Conservation (phyloP, 2,888 invertebrate species). For the Drosophila gaucha region DNA sequence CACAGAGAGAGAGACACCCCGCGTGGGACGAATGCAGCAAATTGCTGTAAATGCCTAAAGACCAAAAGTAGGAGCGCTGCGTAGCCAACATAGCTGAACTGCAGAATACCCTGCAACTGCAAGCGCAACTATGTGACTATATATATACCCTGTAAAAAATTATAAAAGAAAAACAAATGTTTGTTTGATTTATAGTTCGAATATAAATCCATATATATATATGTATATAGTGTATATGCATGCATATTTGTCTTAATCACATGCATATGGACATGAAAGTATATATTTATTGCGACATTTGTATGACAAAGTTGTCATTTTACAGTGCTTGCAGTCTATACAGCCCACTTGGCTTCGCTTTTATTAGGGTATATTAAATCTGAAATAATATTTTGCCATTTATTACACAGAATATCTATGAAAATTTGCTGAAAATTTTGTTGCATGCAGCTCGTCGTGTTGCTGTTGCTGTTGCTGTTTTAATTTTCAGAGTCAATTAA, state of each 20-base stretch:
- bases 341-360: background rate
- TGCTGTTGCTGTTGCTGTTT: conserved; percentile 58
- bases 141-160: no score
- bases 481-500: conserved; percentile 79
- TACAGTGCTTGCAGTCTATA: background rate
- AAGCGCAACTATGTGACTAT: no score
- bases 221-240: no score
- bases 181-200: no score
- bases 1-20: conserved; percentile 30
- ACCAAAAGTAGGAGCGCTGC: conserved; percentile 25
- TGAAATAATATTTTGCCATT: conserved; percentile 63
- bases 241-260: no score
- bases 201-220: no score
- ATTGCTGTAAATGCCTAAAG: conserved; percentile 43
- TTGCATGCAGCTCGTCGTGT: conserved; percentile 44
- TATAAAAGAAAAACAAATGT: no score
- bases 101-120: conserved; percentile 10
- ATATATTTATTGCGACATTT: background rate
- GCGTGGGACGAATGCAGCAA: conserved; percentile 52
- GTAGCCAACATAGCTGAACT: background rate
- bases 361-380: conserved; percentile 8
- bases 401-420: conserved; percentile 47
- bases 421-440: conserved; percentile 62
- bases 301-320: background rate
- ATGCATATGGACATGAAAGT: no score